Conservation (phyloP, 2,113 vertebrate genomes). For the Tinamus guttatus region DNA sequence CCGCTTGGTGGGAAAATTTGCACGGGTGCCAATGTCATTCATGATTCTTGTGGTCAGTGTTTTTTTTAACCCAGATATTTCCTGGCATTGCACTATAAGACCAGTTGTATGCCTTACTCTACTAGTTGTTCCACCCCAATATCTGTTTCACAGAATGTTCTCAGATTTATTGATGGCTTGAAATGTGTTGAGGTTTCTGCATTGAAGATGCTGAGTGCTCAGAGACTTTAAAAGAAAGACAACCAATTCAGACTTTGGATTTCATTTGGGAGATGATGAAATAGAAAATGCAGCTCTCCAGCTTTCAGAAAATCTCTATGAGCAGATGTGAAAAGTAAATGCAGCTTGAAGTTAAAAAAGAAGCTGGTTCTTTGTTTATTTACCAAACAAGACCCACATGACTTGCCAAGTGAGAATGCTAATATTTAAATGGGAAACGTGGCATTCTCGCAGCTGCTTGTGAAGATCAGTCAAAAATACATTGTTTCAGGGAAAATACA, state of each 20-base stretch:
- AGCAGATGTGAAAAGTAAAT: constrained; percentile 48
- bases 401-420: constrained; percentile 28
- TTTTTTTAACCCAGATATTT: not conserved
- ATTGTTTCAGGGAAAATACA: not conserved
- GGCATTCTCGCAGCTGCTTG: not conserved
- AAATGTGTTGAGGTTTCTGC: not conserved
- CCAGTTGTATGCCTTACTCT: not conserved
- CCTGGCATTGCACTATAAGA: not conserved
- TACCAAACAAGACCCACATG: constrained; percentile 7
- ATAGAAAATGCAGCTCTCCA: not conserved
- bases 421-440: constrained; percentile 3
- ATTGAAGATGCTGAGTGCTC: not conserved
- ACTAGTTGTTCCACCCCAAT: not conserved
- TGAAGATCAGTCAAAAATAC: not conserved
- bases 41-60: not conserved
- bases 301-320: constrained; percentile 30
- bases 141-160: not conserved
- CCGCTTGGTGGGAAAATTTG: not conserved
- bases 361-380: constrained; percentile 37
- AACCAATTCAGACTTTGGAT: not conserved
- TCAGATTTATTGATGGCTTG: not conserved
- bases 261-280: constrained; percentile 17
- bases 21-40: not conserved
- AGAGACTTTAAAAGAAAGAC: not conserved
- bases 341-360: not conserved